Conservation (phyloP, 2,113 vertebrate species). For the Scomber scombrus region DNA sequence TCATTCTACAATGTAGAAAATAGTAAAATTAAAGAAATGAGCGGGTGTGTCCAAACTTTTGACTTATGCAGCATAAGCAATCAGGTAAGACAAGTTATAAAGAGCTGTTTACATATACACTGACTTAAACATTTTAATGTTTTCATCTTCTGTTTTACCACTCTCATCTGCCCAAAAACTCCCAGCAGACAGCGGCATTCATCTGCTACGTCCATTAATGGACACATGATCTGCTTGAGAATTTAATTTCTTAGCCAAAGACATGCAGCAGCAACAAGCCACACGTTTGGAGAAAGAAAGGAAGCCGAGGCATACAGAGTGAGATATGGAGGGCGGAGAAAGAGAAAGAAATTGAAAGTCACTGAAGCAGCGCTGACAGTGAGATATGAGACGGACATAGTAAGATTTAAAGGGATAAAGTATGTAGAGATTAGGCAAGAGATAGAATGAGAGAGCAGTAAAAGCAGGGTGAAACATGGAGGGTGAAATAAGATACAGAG, state of each 20-base stretch:
- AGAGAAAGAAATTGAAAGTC: constrained; percentile 7
- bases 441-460: constrained; percentile 36
- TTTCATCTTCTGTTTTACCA: neutral
- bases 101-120: no score
- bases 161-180: neutral
- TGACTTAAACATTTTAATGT: no score
- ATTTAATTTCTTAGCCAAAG: constrained; percentile 23
- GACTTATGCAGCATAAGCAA: no score
- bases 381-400: constrained; percentile 22
- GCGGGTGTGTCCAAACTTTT: no score
- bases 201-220: constrained; percentile 45
- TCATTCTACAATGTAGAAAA: no score
- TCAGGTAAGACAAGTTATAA: no score
- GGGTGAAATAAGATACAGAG: constrained; percentile 40
- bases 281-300: constrained; percentile 9
- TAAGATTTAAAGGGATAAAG: constrained; percentile 23
- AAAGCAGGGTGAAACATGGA: constrained; percentile 29
- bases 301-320: neutral
- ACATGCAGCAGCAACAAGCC: constrained; percentile 12
- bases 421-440: constrained; percentile 5
- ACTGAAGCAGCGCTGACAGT: constrained; percentile 24
- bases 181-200: constrained; percentile 9
- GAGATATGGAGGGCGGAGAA: neutral
- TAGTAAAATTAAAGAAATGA: no score
- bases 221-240: constrained; percentile 38